Base-by-base conservation (phyloP, 2,113 vertebrate species). In the Bufo bufo region DNA sequence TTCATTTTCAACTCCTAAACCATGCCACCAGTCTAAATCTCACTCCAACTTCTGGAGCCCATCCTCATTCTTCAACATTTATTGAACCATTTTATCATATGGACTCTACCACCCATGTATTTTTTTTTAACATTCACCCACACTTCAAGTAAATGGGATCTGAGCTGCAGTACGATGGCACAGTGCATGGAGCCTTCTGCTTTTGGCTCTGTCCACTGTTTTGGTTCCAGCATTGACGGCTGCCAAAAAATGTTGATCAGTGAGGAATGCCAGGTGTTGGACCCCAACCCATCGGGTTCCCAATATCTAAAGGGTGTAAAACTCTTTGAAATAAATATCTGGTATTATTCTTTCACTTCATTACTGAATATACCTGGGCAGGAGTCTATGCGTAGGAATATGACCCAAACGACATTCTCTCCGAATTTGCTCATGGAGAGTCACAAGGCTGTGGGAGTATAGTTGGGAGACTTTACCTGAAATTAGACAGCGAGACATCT, bases 391-490 rank as follows among this genome's bases (percentile, higher is more conserved):
- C 2, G 97, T 96, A 0, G 96, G 94, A 75, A 98, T 93, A 89
- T 93, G 90, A 1, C 94, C 95, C 69, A 96, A 92, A 59, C 95
- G 94, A 85, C 95, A 94, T 65, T 97, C 91, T 90, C 93, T 95
- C 61, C 92, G 92, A 9, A 95, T 96, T 87, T 97, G 95, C 19
- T 98, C 97, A 23, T 96, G 95, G 78, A 98, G 88, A 85, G 96
- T 96, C 90, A 96, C 94, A 89, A 98, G 92, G 0, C 91, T 94
- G 90, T 98, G 97, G 2, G 97, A 97, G 91, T 97, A 95, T 45
- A 98, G 94, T 91, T 98, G 96, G 0, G 95, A 93, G 0, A 96
- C 96, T 93, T 97, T 98, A 75, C 97, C 97, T 98, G 90, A 2
- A 84, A 65, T 13, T 63, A 79, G 66, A 88, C 77, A 69, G 8